These are phyloP conservation scores for Phylloscopus collybita DNA, from an alignment of 2,797 vertebrate species.

Conservation along the genomic window DNA sequence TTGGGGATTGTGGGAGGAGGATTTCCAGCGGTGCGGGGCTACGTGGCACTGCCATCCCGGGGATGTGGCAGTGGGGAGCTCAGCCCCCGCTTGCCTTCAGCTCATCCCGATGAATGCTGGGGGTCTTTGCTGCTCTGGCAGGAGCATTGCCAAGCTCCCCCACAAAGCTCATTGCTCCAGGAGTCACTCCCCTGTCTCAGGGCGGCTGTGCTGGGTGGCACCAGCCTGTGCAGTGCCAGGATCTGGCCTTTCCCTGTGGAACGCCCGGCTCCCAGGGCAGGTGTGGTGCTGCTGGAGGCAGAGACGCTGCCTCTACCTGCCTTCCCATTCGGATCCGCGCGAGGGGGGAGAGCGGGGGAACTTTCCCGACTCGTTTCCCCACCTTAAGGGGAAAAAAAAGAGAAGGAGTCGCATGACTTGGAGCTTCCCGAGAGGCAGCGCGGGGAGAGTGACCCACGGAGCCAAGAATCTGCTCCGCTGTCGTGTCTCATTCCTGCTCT, in stretches of 20 bases:
- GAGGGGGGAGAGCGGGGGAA: background rate
- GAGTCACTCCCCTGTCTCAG: background rate
- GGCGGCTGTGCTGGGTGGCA: background rate
- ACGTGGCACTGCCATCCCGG: background rate
- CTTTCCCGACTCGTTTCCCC: background rate
- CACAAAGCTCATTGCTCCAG: background rate
- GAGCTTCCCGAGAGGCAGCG: background rate
- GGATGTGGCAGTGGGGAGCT: background rate
- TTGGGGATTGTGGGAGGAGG: background rate
- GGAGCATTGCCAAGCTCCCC: background rate
- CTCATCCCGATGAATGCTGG: background rate
- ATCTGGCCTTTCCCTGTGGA: background rate
- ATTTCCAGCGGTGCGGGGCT: background rate
- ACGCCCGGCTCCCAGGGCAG: background rate
- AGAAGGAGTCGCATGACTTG: background rate
- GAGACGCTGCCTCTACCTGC: background rate
- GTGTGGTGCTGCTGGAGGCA: conserved; percentile 1
- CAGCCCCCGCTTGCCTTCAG: background rate
- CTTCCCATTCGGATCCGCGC: background rate
- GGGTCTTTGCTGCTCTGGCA: background rate
- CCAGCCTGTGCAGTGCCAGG: background rate
- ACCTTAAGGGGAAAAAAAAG: background rate
- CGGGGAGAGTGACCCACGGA: background rate
- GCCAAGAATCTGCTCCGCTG: background rate
- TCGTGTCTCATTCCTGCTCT: background rate